Base-by-base conservation (phyloP, 2,888 invertebrate genomes). In the Drosophila aldrichi region DNA sequence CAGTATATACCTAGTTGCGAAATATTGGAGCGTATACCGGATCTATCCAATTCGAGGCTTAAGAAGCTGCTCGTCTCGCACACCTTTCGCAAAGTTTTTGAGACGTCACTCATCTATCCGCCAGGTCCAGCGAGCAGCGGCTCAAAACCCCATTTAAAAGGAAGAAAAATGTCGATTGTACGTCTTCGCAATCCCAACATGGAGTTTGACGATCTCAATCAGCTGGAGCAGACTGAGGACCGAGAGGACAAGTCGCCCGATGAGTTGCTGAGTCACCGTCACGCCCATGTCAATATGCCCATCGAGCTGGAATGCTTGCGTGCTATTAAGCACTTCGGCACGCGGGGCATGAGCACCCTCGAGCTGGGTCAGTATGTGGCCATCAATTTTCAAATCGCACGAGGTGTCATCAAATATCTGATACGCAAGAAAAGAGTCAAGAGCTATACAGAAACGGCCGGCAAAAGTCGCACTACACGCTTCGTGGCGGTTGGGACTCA, bases 111-210 rank as follows among this genome's bases (percentile, higher is more conserved):
- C 29, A 29, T 79, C 44, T 40, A 57, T 3, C 40, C 46, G 36
- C n/a, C 59, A 18, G 54, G 41, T 22, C 20, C 48, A 1, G 41
- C 9, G 56, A 61, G 20, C 12, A 52, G 20, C 34, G 29, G 18
- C 18, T 10, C 55, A 0, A 86, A 90, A 22, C 18, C 40, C 12
- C 12, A 40, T 4, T 81, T 91, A 7, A 81, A 80, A 34, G 41
- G 49, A 5, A 93, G 92, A 66, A 95, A 95, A 77, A 94, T 94
- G 77, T 84, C 89, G 0, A 88, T 95, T 8, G 92, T 95, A 9
- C 94, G 94, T 80, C 91, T 96, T 32, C 91, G 94, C n/a, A 93
- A 95, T 91, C 94, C 95, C 1, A 92, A 94, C 70, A 83, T 94
- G 16, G 94, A 94, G 66, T 90, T 95, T 8, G 88, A 92, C 40